Percentiles rank a stretch among this genome's conserved stretches.
Conservation (phyloP, 2,113 vertebrate species). For the Colaptes auratus region DNA sequence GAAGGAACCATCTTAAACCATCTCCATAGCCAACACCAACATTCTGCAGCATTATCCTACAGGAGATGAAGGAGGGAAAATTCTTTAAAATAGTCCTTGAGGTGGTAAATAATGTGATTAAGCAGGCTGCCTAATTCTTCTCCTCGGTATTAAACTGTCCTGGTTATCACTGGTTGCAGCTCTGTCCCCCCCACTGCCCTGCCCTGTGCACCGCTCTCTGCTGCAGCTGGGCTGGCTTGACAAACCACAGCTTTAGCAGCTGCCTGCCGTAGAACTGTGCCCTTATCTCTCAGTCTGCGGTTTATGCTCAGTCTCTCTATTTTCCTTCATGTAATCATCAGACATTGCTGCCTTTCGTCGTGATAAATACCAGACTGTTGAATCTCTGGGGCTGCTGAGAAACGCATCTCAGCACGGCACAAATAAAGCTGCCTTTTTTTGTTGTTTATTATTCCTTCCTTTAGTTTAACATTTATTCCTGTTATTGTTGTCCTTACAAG, state of each 20-base stretch:
- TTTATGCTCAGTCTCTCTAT: constrained; percentile 30
- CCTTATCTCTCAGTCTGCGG: constrained; percentile 42
- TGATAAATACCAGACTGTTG: constrained; percentile 71
- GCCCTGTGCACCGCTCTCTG: not conserved
- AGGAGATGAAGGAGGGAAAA: not conserved
- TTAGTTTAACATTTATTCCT: constrained; percentile 45
- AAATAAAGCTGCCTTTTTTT: constrained; percentile 57
- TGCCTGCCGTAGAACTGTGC: not conserved
- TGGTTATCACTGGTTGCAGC: not conserved
- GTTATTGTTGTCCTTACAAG: constrained; percentile 34
- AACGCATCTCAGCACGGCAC: not conserved
- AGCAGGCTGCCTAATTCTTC: not conserved
- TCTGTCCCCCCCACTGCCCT: not conserved
- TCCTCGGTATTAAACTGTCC: not conserved
- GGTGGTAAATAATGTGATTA: not conserved
- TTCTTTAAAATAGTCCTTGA: not conserved
- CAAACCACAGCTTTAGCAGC: not conserved
- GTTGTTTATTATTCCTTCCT: not conserved
- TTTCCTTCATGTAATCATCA: constrained; percentile 46
- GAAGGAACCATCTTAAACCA: not conserved
- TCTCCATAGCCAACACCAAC: not conserved
- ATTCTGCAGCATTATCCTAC: rapidly evolving
- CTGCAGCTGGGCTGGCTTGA: not conserved
- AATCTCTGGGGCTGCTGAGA: constrained; percentile 60
- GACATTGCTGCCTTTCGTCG: not conserved